Evolutionary conservation across 2,113 vertebrate genomes (phyloP), one percentile per base, ranked within the genome.

Genomic region (Piaya cayana): DNA sequence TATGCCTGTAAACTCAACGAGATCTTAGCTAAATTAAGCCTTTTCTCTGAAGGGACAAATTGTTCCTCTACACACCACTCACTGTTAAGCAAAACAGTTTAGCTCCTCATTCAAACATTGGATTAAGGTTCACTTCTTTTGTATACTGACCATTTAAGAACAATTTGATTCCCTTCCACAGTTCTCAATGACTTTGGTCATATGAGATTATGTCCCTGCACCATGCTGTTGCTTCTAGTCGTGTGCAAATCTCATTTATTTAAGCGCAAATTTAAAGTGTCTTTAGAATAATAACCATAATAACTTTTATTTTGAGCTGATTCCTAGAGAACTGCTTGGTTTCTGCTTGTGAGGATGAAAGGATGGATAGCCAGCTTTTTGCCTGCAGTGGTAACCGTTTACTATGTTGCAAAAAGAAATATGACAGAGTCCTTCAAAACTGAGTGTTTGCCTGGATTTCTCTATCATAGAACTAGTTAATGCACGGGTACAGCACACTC

Each of bases 1-100:
- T 70, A 70, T 64, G 79, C 42, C 43, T 74, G 14, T 59, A 90
- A 93, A 94, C 56, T 88, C 88, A 94, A n/a, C 75, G 87, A 81
- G 32, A 90, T 82, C 71, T 88, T 80, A 52, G 72, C 42, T 67
- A 76, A 88, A 15, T 70, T 29, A 76, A 95, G 37, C 32, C 6
- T 77, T 93, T 93, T 60, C 52, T 89, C 39, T 77, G 36, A 85
- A 83, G 52, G 43, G 76, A 90, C 68, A 75, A 49, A 86, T 56
- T 67, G 82, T 90, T 95, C 86, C 43, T 86, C 32, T 43, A 36
- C 60, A 64, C 11, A 92, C 56, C 79, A 93, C 68, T 85, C 56
- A 88, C 92, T 55, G 22, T 64, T 77, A 71, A 72, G 53, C 20
- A 84, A 76, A 87, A 47, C 32, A 75, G 25, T 88, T 92, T 42